Conservation (phyloP, 2,797 vertebrate species). For the Sebastes nivosus region DNA sequence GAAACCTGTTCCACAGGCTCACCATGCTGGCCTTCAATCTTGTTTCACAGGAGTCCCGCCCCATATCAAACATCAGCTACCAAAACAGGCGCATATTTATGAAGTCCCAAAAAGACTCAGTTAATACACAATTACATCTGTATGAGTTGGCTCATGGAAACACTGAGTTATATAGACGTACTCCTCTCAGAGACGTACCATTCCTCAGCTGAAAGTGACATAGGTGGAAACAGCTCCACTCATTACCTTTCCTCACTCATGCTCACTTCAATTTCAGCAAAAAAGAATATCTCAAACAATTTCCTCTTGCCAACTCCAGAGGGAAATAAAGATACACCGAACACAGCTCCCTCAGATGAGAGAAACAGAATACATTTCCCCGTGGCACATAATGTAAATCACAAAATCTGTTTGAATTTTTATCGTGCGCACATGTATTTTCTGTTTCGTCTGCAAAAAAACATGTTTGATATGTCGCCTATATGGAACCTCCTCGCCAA, state of each 20-base stretch:
- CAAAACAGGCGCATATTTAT: too few species aligned
- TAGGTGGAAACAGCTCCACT: neutral
- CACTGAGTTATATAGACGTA: neutral
- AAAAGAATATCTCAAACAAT: neutral
- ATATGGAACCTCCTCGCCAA: neutral
- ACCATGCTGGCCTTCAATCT: too few species aligned
- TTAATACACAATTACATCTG: neutral
- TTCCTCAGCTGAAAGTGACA: neutral
- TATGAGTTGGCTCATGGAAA: slow-evolving; percentile 6
- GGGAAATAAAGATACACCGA: slow-evolving; percentile 47
- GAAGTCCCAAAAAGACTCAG: too few species aligned
- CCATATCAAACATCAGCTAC: too few species aligned
- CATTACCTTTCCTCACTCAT: neutral
- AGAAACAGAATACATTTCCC: neutral
- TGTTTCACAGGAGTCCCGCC: too few species aligned
- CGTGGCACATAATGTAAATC: neutral
- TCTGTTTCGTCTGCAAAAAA: slow-evolving; percentile 22
- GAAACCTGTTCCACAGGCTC: too few species aligned
- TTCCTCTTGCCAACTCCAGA: slow-evolving; percentile 40
- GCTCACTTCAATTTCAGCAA: neutral
- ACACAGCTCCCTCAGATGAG: neutral
- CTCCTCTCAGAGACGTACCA: neutral
- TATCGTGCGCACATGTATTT: neutral
- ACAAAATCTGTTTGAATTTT: slow-evolving; percentile 2
- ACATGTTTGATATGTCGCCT: neutral